Base-by-base conservation (phyloP, 2,797 vertebrate genomes). In the Sciurus carolinensis region DNA sequence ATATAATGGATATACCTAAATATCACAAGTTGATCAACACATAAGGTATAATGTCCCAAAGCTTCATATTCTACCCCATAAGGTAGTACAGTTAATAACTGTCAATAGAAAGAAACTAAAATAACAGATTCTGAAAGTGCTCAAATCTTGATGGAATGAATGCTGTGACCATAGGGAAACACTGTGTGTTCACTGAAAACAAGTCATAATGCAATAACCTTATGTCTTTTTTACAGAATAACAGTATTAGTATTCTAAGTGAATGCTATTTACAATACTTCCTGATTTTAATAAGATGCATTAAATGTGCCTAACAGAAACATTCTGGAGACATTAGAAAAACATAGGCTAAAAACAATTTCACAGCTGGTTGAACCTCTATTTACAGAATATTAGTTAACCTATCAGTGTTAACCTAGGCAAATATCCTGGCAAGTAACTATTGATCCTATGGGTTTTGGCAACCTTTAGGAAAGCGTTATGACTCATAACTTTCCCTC, bases 401-500 rank as follows among this genome's bases (percentile, higher is more conserved):
- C 5, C 20, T 82, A n/a, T 67, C 14, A n/a, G 33, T 33, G 62
- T 94, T 90, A 90, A 75, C 30, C 20, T 87, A 36, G 36, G 66
- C 64, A 79, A 30, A 77, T 47, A 64, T 57, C 47, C n/a, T 69
- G 47, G 30, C n/a, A 92, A 79, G 47, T n/a, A 96, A 57, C 39
- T 89, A 52, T 30, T 59, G 54, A 52, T 39, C 47, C 59, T 81
- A 67, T 22, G 44, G 36, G 50, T 7, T 82, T 39, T 86, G 47
- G 30, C 24, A 92, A 44, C 18, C 39, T 87, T 72, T 39, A 67
- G 10, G 5, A 39, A 12, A 50, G 33, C 36, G 39, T 85, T 81
- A 30, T 79, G 87, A 50, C 71, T 94, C 76, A 89, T 90, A 62
- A 57, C 69, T 94, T 95, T 94, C 81, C 71, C 81, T 97, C 91